Percentiles rank a stretch among this genome's conserved stretches.
Evolutionary conservation across 2,797 vertebrate species (phyloP).

Genomic region (Ctenochaetus hawaiiensis): DNA sequence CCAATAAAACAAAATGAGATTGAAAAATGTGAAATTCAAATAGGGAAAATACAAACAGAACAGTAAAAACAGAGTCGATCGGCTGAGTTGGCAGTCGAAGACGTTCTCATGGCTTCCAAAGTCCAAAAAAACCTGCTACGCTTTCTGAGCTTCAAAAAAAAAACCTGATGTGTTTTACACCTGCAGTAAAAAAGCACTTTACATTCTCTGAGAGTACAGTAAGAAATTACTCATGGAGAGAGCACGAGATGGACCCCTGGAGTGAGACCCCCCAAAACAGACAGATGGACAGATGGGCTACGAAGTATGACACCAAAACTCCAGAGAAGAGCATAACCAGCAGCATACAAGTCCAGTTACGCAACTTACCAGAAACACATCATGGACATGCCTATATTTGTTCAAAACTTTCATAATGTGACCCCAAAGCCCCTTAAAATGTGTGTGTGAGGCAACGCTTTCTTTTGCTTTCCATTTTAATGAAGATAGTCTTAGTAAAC

Average conservation of each 20-base stretch:
- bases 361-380: not conserved
- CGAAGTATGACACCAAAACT: constrained; percentile 51
- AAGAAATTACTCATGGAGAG: constrained; percentile 54
- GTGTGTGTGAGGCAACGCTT: not conserved
- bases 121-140: constrained; percentile 45
- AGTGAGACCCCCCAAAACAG: constrained; percentile 72
- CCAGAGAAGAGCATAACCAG: constrained; percentile 37
- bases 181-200: constrained; percentile 39
- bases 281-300: constrained; percentile 57
- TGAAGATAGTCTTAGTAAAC: constrained; percentile 25
- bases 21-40: not conserved
- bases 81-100: not conserved
- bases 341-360: constrained; percentile 19
- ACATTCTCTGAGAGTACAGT: constrained; percentile 62
- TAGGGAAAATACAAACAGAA: not conserved
- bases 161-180: constrained; percentile 65
- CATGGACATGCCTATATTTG: not conserved
- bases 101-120: constrained; percentile 10
- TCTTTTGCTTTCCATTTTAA: constrained; percentile 43
- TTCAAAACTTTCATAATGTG: not conserved
- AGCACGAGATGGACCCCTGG: constrained; percentile 69
- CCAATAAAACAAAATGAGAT: not conserved
- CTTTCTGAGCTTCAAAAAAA: constrained; percentile 48
- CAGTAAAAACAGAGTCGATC: not conserved
- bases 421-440: constrained; percentile 6